Base-by-base conservation (phyloP, 1,140 invertebrate genomes). In the Lasioglossum baleicum region DNA sequence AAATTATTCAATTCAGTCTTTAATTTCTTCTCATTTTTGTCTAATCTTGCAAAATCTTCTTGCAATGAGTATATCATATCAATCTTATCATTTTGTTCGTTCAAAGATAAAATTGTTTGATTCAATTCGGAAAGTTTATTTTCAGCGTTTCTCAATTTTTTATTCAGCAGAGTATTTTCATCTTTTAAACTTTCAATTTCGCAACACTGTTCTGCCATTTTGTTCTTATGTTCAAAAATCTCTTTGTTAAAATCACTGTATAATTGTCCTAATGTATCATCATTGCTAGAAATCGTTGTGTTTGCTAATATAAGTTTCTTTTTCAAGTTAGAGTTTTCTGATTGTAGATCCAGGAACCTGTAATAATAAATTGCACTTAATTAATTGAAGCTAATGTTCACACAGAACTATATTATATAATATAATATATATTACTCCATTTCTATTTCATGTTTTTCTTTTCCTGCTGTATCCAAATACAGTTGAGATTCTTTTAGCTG, bases 281-380 rank as follows among this genome's bases (percentile, higher is more conserved):
- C 35, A 35, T 35, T 35, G 1, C 3, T 35, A 35, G 35, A 3
- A 35, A 35, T 35, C 5, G 35, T 35, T 35, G 2, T 35, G 3
- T 35, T 35, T 3, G 35, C 35, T 35, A 35, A 2, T 5, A 35
- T n/a, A 35, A 84, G 53, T n/a, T 75, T 67, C 6, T 71, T 70
- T n/a, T 60, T 42, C 11, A 87, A 58, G 42, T 84, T 64, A 0
- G 64, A 53, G 11, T 88, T 88, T 35, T 81, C 70, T 11, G 13
- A 53, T 48, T 83, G 71, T 63, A 85, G 60, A 1, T 77, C 58
- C 1, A 58, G 48, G 17, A 88, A 76, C 64, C 87, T 88, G 40
- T 17, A 75, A 76, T 53, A 60, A 79, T 58, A 31, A 40, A 15
- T 60, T 53, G 64, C 69, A 40, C 0, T n/a, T 40, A 71, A 58